Evolutionary conservation across 2,888 invertebrate genomes (phyloP), one percentile per base, ranked within the genome.

Genomic region (Tetheella fluctuosa): DNA sequence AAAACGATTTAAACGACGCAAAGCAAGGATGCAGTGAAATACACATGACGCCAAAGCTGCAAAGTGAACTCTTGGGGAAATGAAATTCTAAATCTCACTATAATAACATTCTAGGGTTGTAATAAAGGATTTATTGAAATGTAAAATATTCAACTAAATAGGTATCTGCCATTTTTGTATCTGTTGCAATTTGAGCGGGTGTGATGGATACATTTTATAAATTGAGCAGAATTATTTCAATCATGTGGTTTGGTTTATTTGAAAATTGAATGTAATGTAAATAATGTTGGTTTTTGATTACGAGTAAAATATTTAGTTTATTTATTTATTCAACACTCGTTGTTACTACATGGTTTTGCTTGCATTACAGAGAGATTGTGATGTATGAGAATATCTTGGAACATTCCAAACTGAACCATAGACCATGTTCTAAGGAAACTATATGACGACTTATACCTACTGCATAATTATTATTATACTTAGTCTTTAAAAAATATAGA

Each of bases 31-130:
- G 78, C 81, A 79, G 69, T 81, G 81, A 81, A 79, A 76, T 80
- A 79, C 83, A 83, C 74, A 76, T 79, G 83, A 75, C 76, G 79
- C 76, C 77, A 64, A 69, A 67, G 69, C 76, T 77, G 76, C 77
- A 64, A 69, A 67, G 69, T 62, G 67, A 68, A 54, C 56, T 66
- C 68, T 68, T 28, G 68, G 70, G 48, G 71, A 81, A 80, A 81
- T 80, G 80, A 79, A 83, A 83, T 74, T 79, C 76, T 75, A 79
- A 79, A 83, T 78, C 68, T 73, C 57, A 28, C 62, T 69, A 68
- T 76, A 73, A 74, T 79, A 71, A 68, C 65, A 71, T 75, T 70
- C 62, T 20, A 48, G 48, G 7, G 20, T n/a, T 48, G 48, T 48
- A 48, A 48, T 48, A 48, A 48, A 48, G 48, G n/a, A 48, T 20